Evolutionary conservation across 2,113 vertebrate genomes (phyloP).

Genomic region (Caranx ignobilis): DNA sequence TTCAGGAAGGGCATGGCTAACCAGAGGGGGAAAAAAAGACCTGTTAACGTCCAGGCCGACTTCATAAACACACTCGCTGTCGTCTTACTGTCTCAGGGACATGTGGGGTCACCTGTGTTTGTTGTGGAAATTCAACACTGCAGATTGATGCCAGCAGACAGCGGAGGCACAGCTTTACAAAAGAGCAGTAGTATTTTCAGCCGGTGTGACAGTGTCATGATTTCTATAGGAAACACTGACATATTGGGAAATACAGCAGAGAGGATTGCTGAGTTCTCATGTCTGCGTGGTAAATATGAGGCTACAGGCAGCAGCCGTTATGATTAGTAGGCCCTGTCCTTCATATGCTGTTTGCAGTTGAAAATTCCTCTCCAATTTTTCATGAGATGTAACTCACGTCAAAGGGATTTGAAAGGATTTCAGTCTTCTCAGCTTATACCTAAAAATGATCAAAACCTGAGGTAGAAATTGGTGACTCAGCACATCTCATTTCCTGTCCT

Average conservation of each 20-base stretch:
- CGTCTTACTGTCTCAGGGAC: conserved; percentile 14
- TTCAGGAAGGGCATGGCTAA: conserved; percentile 1
- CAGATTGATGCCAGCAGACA: conserved; percentile 11
- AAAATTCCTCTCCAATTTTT: background rate
- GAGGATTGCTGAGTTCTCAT: background rate
- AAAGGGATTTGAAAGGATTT: background rate
- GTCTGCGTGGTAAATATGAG: background rate
- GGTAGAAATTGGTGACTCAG: conserved; percentile 16
- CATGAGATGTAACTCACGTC: background rate
- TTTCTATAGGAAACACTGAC: background rate
- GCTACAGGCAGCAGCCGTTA: background rate
- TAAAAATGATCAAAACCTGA: conserved; percentile 1
- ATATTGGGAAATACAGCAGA: background rate
- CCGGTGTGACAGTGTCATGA: background rate
- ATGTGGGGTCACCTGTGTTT: conserved; percentile 49
- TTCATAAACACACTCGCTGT: conserved; percentile 21
- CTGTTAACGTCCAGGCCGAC: background rate
- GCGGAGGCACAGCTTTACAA: background rate
- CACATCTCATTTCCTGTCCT: conserved; percentile 38
- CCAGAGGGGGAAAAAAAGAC: background rate
- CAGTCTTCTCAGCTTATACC: background rate
- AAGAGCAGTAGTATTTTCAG: conserved; percentile 11
- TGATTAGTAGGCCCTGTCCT: background rate
- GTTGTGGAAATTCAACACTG: conserved; percentile 52
- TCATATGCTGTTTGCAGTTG: background rate